These are phyloP conservation scores for Diacarnus erythraeanus DNA, from an alignment of 37 sponge, comb jelly and placozoan species.

Conservation along the genomic window DNA sequence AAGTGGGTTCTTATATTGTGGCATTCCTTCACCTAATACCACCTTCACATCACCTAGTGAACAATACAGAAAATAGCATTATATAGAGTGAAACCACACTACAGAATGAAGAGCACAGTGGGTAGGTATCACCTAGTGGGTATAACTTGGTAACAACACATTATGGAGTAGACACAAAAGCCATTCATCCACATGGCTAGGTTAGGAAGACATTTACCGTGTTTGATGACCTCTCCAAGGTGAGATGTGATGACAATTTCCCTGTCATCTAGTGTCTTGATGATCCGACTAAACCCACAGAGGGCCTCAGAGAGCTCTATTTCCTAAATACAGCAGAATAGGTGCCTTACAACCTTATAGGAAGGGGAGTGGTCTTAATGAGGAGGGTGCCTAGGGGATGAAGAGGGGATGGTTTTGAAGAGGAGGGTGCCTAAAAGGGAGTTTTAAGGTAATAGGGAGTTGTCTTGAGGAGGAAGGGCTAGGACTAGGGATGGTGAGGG, in stretches of 20 bases:
- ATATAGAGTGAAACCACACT: no score
- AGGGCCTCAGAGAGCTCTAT: slow-evolving; percentile 90
- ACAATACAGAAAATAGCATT: neutral
- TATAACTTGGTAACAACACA: neutral
- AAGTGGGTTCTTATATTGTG: slow-evolving; percentile 79
- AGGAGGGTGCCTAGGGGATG: no score
- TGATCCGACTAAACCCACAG: slow-evolving; percentile 83
- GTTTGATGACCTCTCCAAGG: slow-evolving; percentile 91
- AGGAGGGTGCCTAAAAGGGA: no score
- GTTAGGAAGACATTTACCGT: slow-evolving; percentile 65
- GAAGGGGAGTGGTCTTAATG: no score
- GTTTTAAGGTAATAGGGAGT: no score
- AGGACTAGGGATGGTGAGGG: no score
- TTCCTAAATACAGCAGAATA: slow-evolving; percentile 52
- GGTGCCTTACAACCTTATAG: no score
- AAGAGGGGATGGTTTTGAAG: no score
- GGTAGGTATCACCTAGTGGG: no score
- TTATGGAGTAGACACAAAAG: neutral
- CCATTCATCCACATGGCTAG: no score
- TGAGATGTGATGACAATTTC: slow-evolving; percentile 73
- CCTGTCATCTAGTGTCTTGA: slow-evolving; percentile 86
- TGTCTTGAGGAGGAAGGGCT: no score
- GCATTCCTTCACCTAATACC: slow-evolving; percentile 96
- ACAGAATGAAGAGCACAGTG: no score
- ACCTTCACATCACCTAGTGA: slow-evolving; percentile 72